phyloP scores from a whole-genome alignment of 2,888 invertebrate species.

The Heliothis peltigera region DNA sequence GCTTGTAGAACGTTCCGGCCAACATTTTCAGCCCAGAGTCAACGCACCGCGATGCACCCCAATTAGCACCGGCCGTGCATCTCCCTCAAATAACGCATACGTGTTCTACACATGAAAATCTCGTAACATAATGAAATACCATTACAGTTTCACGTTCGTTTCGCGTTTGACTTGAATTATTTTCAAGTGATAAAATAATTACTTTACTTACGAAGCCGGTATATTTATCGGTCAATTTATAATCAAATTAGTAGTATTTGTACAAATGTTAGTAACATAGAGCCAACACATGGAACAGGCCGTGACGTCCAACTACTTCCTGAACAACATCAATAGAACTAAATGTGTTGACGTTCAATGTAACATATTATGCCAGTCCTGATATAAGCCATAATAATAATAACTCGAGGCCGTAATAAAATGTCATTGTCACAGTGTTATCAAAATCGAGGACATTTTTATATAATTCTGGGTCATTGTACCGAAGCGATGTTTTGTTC shows the following conservation, averaged over 20 bases:
- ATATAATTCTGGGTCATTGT: conserved; percentile 90
- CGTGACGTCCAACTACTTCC: conserved; percentile 38
- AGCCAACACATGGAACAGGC: conserved; percentile 16
- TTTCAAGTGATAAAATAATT: conserved; percentile 19
- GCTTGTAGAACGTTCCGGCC: conserved; percentile 71
- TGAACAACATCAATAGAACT: conserved; percentile 24
- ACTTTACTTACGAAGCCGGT: conserved; percentile 3
- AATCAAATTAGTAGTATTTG: conserved; percentile 16
- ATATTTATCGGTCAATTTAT: conserved; percentile 42
- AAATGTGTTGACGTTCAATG: conserved; percentile 19
- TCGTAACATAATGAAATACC: conserved; percentile 15
- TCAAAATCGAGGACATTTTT: conserved; percentile 87
- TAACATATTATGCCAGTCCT: conserved; percentile 39
- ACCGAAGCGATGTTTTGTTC: conserved; percentile 87
- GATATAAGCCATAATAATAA: conserved; percentile 64
- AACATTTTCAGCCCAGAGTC: conserved; percentile 71
- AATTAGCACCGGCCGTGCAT: conserved; percentile 52
- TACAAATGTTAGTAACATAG: conserved; percentile 24
- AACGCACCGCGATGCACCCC: conserved; percentile 72
- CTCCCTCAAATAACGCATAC: conserved; percentile 29
- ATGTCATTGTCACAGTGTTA: conserved; percentile 88
- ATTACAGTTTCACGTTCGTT: conserved; percentile 13
- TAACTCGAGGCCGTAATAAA: conserved; percentile 75
- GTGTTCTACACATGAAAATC: conserved; percentile 11
- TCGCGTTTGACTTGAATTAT: conserved; percentile 9